Base-by-base conservation (phyloP, 2,113 vertebrate genomes). In the Rhea pennata region DNA sequence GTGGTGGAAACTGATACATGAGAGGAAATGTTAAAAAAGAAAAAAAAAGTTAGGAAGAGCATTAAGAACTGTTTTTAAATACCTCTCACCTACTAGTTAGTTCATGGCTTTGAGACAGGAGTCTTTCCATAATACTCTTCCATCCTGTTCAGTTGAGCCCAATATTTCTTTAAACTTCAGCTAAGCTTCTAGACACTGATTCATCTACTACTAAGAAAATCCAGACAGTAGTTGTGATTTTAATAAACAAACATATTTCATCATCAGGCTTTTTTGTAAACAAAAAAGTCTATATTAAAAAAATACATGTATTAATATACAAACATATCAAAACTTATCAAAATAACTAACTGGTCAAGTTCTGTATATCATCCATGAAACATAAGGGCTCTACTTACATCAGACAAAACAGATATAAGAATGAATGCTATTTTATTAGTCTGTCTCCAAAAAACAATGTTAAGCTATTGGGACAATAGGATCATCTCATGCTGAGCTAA, bases 341-440 rank as follows among this genome's bases (percentile, higher is more conserved):
- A 71, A 82, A 71, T 27, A 84, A 86, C 33, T n/a, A 29, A 82
- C 29, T 22, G 21, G 33, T 4, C 10, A 76, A 31, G 26, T 31
- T 85, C 5, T 80, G 42, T 40, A 85, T 59, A 48, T 23, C 44
- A 31, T 27, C 42, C 9, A 24, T 17, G 40, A 71, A 73, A 85
- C 1, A 20, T 0, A 14, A 58, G 53, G 39, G 14, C 5, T 50
- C 83, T 36, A 0, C 44, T 53, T 31, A 20, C 0, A 5, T 26
- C 51, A 86, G 54, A 31, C 48, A 9, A n/a, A 24, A 33, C 29
- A 58, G 15, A 29, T 29, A 15, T 58, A 31, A 31, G 56, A 67
- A 89, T 3, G 0, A 50, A 26, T 23, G 15, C 2, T 9, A 19
- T 21, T 84, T 84, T 29, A 69, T 62, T 39, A 50, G 6, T 5